Percentiles rank a stretch among this genome's conserved stretches.
Conservation (phyloP, 2,113 vertebrate genomes). For the Malurus melanocephalus region DNA sequence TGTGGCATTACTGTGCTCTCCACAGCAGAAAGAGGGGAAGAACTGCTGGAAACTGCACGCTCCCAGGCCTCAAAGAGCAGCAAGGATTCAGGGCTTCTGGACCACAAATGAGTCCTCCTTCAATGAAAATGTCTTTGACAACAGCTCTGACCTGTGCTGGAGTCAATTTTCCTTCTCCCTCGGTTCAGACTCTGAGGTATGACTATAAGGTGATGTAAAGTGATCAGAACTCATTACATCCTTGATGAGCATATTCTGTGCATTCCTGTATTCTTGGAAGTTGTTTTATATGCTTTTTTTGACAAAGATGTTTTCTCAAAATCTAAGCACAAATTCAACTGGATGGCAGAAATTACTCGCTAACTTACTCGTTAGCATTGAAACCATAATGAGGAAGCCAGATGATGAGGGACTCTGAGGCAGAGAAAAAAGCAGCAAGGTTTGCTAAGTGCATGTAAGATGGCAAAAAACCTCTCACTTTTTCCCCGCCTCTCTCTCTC, state of each 20-base stretch:
- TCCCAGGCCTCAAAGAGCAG: neutral
- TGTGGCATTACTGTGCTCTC: accelerated
- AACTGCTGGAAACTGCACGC: neutral
- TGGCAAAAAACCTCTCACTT: neutral
- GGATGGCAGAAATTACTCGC: neutral
- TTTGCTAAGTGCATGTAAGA: conserved; percentile 11
- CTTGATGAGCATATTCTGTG: neutral
- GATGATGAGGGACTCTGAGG: neutral
- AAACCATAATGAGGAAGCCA: neutral
- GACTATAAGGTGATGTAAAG: neutral
- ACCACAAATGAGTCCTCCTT: neutral
- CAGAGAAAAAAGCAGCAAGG: conserved; percentile 33
- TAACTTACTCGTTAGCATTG: neutral
- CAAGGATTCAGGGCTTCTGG: neutral
- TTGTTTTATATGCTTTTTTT: neutral
- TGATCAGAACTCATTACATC: neutral
- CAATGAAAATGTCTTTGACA: neutral
- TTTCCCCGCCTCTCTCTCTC: neutral
- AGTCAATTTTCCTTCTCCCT: neutral
- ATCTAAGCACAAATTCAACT: neutral
- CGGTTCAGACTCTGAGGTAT: neutral
- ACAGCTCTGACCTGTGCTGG: neutral
- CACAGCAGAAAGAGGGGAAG: neutral
- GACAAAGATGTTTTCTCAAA: neutral
- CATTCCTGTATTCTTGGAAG: neutral